Conservation (phyloP, 2,113 vertebrate genomes). For the Oxygymnocypris stewartii region DNA sequence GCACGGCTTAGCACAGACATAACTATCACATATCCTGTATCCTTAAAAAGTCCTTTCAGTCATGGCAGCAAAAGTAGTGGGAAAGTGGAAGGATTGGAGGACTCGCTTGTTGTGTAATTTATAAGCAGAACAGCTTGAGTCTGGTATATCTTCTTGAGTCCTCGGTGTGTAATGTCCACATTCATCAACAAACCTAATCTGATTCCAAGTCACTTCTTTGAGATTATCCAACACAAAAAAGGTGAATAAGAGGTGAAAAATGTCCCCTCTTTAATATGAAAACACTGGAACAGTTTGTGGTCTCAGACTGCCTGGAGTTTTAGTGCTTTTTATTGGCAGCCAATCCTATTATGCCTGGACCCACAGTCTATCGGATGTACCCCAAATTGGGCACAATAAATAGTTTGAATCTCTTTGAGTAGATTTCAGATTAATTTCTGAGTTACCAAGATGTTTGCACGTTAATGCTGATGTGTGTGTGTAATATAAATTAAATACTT, state of each 20-base stretch:
- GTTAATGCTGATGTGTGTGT: background rate
- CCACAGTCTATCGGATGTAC: background rate
- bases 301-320: constrained; percentile 26
- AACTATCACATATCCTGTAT: constrained; percentile 39
- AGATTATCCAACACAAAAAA: background rate
- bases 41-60: background rate
- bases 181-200: background rate
- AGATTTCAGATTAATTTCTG: background rate
- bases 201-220: background rate
- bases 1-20: constrained; percentile 28
- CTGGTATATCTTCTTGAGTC: background rate
- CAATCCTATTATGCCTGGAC: background rate
- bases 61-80: constrained; percentile 42
- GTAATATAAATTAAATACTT: background rate
- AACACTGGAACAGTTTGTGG: constrained; percentile 12
- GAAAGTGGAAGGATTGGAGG: background rate
- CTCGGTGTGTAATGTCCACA: background rate
- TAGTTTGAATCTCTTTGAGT: background rate
- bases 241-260: constrained; percentile 29
- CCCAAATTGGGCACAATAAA: background rate
- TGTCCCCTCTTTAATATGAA: background rate
- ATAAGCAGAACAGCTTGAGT: constrained; percentile 45
- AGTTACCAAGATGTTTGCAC: background rate
- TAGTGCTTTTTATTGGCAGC: constrained; percentile 10
- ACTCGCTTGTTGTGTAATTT: constrained; percentile 61